Conservation (phyloP, 2,113 vertebrate species). For the Erpornis zantholeuca region DNA sequence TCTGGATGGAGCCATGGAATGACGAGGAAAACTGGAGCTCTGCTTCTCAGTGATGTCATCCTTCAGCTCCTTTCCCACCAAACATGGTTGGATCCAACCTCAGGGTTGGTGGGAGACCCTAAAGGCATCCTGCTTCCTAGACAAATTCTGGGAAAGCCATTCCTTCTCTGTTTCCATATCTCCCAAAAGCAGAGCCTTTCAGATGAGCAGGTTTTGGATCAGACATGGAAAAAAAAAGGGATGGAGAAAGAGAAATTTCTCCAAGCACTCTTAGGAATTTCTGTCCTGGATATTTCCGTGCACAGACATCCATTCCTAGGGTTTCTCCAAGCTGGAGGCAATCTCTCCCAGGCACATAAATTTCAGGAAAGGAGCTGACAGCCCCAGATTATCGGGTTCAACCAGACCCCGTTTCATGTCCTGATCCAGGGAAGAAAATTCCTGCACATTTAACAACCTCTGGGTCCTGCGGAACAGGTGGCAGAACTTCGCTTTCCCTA, state of each 20-base stretch:
- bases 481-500: background rate
- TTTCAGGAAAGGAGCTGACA: slow-evolving; percentile 20
- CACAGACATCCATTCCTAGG: background rate
- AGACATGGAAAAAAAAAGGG: background rate
- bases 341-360: background rate
- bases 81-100: background rate
- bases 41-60: background rate
- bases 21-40: background rate
- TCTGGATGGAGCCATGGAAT: background rate
- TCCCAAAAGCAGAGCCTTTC: background rate
- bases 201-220: background rate
- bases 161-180: background rate
- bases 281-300: background rate
- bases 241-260: background rate
- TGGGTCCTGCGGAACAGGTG: background rate
- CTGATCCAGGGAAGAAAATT: background rate
- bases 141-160: background rate
- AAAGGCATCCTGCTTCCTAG: background rate
- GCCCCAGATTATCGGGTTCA: slow-evolving; percentile 25
- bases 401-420: background rate
- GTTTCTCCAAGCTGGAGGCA: background rate
- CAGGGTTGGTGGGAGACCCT: background rate
- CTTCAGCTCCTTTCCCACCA: background rate
- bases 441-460: background rate
- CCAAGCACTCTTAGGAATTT: background rate